phyloP scores from a whole-genome alignment of 2,888 invertebrate genomes.

The Cephus runcator region DNA sequence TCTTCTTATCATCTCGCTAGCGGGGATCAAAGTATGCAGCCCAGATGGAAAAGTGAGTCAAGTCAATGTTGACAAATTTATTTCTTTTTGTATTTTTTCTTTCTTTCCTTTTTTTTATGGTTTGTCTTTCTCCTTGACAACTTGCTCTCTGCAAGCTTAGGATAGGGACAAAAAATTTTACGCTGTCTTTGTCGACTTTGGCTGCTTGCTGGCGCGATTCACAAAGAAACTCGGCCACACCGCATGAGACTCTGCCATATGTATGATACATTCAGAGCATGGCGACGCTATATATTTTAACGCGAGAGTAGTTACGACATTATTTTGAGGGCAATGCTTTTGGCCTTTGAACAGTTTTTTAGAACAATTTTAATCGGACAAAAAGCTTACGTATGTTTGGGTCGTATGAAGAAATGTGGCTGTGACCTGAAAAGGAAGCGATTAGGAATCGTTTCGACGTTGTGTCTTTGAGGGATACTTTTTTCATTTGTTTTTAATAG shows the following conservation, averaged over 20 bases:
- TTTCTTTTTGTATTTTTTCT: neutral
- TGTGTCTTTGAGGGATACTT: neutral
- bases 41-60: slow-evolving; percentile 81
- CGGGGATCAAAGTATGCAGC: slow-evolving; percentile 86
- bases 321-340: neutral
- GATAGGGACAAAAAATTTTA: neutral
- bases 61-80: neutral
- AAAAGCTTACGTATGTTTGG: neutral
- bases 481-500: neutral
- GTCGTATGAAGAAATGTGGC: neutral
- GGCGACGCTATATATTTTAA: neutral
- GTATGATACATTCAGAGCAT: neutral
- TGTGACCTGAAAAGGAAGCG: neutral
- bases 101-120: neutral
- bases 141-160: neutral
- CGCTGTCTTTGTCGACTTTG: neutral
- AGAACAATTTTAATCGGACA: neutral
- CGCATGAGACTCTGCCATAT: slow-evolving; percentile 8
- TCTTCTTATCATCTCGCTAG: slow-evolving; percentile 78
- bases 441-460: neutral
- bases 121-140: neutral
- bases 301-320: neutral
- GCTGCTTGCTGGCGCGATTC: slow-evolving; percentile 28
- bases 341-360: neutral
- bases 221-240: slow-evolving; percentile 55